These are phyloP conservation scores for Griposia aprilina DNA, from an alignment of 2,888 invertebrate species.

Conservation along the genomic window DNA sequence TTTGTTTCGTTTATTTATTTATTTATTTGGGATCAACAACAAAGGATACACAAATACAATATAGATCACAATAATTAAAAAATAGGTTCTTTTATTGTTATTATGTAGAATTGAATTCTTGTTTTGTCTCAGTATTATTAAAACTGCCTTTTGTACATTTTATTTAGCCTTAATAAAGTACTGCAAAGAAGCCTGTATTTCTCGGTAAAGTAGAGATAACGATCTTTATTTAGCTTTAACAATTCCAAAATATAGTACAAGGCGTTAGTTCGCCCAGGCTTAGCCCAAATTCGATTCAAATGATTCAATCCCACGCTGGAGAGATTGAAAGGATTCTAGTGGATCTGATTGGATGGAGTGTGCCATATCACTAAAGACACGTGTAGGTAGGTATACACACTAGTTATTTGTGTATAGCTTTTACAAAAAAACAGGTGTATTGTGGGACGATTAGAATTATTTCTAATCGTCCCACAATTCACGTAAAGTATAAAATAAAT, in stretches of 20 bases:
- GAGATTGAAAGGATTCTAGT: slow-evolving; percentile 48
- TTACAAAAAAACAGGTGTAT: neutral
- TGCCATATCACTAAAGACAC: slow-evolving; percentile 20
- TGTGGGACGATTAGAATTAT: neutral
- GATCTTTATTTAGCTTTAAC: slow-evolving; percentile 8
- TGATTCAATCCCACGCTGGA: slow-evolving; percentile 42
- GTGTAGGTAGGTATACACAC: neutral
- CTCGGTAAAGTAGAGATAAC: neutral
- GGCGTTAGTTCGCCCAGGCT: slow-evolving; percentile 26
- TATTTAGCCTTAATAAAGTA: neutral
- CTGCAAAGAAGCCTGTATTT: neutral
- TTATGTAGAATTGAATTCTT: neutral
- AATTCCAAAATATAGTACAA: slow-evolving; percentile 20
- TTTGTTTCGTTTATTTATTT: too few species aligned
- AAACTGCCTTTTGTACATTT: slow-evolving; percentile 2
- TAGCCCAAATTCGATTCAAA: slow-evolving; percentile 42
- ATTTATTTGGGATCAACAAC: too few species aligned
- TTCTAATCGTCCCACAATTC: too few species aligned
- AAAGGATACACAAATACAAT: too few species aligned
- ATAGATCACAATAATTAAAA: too few species aligned
- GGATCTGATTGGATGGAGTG: slow-evolving; percentile 52
- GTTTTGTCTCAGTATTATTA: neutral
- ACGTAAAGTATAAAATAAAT: neutral
- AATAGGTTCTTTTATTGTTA: too few species aligned
- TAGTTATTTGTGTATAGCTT: slow-evolving; percentile 5